Percentiles rank a stretch among this genome's conserved stretches.
Conservation (phyloP, 37 sponge, comb jelly and placozoan genomes). For the Halichondria panicea region DNA sequence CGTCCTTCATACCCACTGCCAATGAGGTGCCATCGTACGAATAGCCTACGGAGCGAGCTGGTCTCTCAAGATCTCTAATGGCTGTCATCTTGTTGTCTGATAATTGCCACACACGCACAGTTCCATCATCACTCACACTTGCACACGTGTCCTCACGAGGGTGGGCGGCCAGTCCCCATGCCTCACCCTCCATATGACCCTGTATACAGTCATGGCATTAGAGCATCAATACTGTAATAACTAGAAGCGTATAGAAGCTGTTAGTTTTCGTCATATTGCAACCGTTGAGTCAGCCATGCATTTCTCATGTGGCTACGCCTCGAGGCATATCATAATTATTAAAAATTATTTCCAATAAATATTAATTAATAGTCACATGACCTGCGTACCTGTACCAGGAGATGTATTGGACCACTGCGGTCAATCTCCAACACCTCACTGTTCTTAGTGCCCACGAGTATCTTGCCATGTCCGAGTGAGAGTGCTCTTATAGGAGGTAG, state of each 20-base stretch:
- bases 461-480: constrained; percentile 75
- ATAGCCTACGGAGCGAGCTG: constrained; percentile 75
- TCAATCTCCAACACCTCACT: constrained; percentile 91
- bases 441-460: constrained; percentile 91
- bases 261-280: neutral
- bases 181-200: constrained; percentile 94
- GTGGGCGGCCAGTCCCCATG: constrained; percentile 91
- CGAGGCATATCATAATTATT: neutral
- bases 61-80: constrained; percentile 33
- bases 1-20: constrained; percentile 86
- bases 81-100: constrained; percentile 38
- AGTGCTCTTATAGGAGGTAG: constrained; percentile 83
- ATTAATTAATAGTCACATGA: neutral
- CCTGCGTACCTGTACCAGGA: constrained; percentile 69
- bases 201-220: neutral
- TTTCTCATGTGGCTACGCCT: too few species aligned
- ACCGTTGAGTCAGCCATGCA: too few species aligned
- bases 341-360: neutral
- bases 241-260: neutral
- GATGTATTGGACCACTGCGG: constrained; percentile 71
- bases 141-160: constrained; percentile 61
- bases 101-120: constrained; percentile 87
- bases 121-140: constrained; percentile 88
- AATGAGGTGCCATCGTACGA: constrained; percentile 78
- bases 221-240: too few species aligned